phyloP scores from a whole-genome alignment of 2,113 vertebrate species.

The Dunckerocampus dactyliophorus region DNA sequence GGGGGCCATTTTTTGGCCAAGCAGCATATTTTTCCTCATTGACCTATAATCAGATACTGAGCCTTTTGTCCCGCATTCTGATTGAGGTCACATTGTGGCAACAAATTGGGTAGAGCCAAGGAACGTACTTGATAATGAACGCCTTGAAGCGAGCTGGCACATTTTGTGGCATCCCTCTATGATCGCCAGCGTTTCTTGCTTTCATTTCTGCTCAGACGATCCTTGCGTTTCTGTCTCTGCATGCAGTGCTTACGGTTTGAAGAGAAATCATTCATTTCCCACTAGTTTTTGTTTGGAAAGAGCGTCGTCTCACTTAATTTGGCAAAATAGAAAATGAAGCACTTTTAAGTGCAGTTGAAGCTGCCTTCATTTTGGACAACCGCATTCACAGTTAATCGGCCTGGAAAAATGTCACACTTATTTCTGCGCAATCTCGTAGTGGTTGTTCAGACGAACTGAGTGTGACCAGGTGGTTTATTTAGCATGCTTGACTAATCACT shows the following conservation, averaged over 20 bases:
- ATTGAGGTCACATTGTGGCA: conserved; percentile 35
- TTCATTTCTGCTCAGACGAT: conserved; percentile 13
- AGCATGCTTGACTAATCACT: conserved; percentile 25
- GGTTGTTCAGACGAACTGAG: neutral
- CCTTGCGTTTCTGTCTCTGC: conserved; percentile 7
- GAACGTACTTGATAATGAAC: neutral
- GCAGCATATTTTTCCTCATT: neutral
- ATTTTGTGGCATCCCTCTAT: conserved; percentile 9
- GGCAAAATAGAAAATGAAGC: too few relatives aligned
- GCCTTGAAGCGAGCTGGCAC: conserved; percentile 29
- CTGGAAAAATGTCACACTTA: neutral
- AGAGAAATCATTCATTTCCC: conserved; percentile 29
- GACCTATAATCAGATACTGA: conserved; percentile 31
- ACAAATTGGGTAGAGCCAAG: conserved; percentile 10
- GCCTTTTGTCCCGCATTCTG: conserved; percentile 27
- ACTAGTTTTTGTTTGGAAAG: conserved; percentile 30
- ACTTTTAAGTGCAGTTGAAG: too few relatives aligned
- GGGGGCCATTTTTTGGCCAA: too few relatives aligned
- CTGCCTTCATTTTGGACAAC: too few relatives aligned
- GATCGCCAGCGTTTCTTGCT: conserved; percentile 19
- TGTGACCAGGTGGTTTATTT: conserved; percentile 23
- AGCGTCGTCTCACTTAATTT: neutral
- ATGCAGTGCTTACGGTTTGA: conserved; percentile 8
- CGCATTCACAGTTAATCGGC: too few relatives aligned
- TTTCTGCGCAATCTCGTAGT: neutral